phyloP scores from a whole-genome alignment of 2,888 invertebrate genomes.

The Drosophila affinis region DNA sequence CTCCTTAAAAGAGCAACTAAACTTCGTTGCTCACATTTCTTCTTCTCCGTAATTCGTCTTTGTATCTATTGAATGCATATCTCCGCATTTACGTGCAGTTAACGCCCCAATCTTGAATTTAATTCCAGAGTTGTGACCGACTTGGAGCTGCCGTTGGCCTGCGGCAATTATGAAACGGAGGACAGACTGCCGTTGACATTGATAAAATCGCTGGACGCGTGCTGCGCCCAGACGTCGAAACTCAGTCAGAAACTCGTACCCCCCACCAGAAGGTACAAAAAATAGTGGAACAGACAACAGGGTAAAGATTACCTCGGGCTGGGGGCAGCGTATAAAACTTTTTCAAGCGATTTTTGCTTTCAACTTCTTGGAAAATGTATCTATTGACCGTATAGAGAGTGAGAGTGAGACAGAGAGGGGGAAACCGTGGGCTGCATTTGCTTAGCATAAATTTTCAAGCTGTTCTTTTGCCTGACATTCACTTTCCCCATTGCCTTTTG shows the following conservation, averaged over 20 bases:
- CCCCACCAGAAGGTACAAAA: slow-evolving; percentile 10
- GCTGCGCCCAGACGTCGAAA: slow-evolving; percentile 59
- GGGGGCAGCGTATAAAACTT: slow-evolving; percentile 12
- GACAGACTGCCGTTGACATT: slow-evolving; percentile 69
- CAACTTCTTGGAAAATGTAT: slow-evolving; percentile 57
- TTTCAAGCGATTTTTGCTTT: slow-evolving; percentile 43
- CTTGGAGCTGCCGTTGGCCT: slow-evolving; percentile 40
- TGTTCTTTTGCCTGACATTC: slow-evolving; percentile 47
- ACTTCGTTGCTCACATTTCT: not conserved
- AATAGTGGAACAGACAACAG: not conserved
- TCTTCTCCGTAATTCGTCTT: slow-evolving; percentile 3
- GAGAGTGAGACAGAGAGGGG: not conserved
- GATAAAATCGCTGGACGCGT: slow-evolving; percentile 77
- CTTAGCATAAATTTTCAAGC: slow-evolving; percentile 71
- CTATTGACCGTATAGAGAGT: slow-evolving; percentile 48
- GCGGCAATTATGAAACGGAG: slow-evolving; percentile 57
- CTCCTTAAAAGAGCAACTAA: not conserved
- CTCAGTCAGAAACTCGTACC: slow-evolving; percentile 26
- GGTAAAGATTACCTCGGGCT: not conserved
- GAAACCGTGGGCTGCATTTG: slow-evolving; percentile 60
- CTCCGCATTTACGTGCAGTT: slow-evolving; percentile 63
- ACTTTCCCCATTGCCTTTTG: slow-evolving; percentile 62
- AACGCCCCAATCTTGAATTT: slow-evolving; percentile 62
- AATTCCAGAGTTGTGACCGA: slow-evolving; percentile 16
- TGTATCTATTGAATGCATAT: slow-evolving; percentile 54